A percentile compares a stretch with the other conserved stretches of the same genome.
Evolutionary conservation across 2,797 vertebrate species (phyloP).

Genomic region (Mus caroli): DNA sequence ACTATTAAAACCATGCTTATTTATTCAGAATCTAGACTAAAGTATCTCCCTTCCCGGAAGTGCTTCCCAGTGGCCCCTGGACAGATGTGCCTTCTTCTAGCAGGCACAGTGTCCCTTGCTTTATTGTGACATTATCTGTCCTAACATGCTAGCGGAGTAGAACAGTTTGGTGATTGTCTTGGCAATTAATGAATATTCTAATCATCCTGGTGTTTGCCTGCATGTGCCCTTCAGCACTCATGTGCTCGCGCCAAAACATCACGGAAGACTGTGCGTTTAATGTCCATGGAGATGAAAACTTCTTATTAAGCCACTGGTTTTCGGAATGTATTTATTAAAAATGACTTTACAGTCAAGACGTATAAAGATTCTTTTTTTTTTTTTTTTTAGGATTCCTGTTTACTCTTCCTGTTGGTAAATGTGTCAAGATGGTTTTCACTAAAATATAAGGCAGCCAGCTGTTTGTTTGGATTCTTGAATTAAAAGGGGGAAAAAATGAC

Average conservation of each 20-base stretch:
- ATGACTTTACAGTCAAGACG: conserved; percentile 56
- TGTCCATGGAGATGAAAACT: neutral
- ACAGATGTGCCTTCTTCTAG: conserved; percentile 35
- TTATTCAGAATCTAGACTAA: conserved; percentile 29
- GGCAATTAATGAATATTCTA: conserved; percentile 69
- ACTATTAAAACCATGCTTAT: conserved; percentile 45
- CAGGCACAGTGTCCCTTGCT: neutral
- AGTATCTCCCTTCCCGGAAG: conserved; percentile 58
- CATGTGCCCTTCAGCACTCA: conserved; percentile 50
- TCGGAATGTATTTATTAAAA: conserved; percentile 71
- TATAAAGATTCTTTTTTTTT: conserved; percentile 67
- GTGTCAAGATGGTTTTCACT: conserved; percentile 70
- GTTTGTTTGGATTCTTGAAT: conserved; percentile 76
- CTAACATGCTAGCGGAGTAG: conserved; percentile 25
- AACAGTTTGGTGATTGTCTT: conserved; percentile 62
- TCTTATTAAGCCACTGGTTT: conserved; percentile 3
- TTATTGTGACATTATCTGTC: conserved; percentile 45
- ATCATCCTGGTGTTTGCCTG: conserved; percentile 69
- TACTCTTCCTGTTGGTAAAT: conserved; percentile 74
- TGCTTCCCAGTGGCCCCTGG: neutral
- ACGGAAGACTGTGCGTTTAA: neutral
- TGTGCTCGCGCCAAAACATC: neutral
- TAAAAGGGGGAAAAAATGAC: conserved; percentile 67
- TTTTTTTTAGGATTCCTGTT: conserved; percentile 57
- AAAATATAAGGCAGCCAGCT: conserved; percentile 79